A percentile compares a stretch with the other conserved stretches of the same genome.
Conservation (phyloP, 2,797 vertebrate species). For the Pygocentrus nattereri region DNA sequence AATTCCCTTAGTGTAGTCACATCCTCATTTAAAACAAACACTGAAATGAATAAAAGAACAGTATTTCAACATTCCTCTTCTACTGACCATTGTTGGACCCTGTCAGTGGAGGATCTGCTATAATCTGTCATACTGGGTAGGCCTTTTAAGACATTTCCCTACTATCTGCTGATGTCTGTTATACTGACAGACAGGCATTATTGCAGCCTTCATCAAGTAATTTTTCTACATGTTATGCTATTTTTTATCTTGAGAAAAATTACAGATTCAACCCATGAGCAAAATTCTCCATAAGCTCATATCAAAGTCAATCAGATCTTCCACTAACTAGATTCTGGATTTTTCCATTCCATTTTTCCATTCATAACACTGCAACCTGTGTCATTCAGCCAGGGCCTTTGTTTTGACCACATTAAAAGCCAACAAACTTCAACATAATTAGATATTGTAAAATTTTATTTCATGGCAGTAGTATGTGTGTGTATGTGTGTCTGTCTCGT, state of each 20-base stretch:
- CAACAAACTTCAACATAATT: conserved; percentile 23
- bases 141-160: not conserved
- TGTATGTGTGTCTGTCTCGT: conserved; percentile 15
- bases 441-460: conserved; percentile 83
- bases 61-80: not conserved
- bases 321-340: conserved; percentile 14
- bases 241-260: not conserved
- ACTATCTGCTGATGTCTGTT: not conserved
- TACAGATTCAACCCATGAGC: not conserved
- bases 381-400: not conserved
- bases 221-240: too few species aligned
- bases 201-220: too few species aligned
- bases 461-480: conserved; percentile 79
- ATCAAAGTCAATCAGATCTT: conserved; percentile 12
- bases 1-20: not conserved
- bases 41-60: not conserved
- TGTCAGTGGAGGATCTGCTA: not conserved
- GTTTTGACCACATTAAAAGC: conserved; percentile 11
- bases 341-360: not conserved
- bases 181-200: not conserved
- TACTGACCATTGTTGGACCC: not conserved
- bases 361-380: conserved; percentile 4
- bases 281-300: not conserved
- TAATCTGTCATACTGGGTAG: not conserved
- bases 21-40: not conserved